A percentile compares a stretch with the other conserved stretches of the same genome.
These are phyloP conservation scores for Euphysa ruthae DNA, from an alignment of 30 jellyfish, hydroid and myxozoan genomes.

Conservation along the genomic window DNA sequence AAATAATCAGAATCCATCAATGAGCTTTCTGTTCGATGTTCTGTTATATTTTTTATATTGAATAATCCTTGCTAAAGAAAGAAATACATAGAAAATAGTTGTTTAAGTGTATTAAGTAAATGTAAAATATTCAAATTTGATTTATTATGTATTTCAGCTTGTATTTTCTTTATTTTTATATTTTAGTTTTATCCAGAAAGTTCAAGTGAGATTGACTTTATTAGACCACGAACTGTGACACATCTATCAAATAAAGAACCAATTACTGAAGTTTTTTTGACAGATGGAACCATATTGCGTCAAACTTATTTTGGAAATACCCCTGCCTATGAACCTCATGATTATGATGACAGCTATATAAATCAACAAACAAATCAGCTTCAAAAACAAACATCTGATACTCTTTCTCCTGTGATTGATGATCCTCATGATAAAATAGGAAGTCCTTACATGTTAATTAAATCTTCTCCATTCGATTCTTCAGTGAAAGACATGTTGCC, in stretches of 20 bases:
- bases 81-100: no score
- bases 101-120: no score
- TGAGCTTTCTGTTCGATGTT: no score
- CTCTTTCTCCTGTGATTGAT: background rate
- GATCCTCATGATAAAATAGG: constrained; percentile 2
- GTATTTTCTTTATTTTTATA: no score
- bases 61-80: no score
- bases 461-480: constrained; percentile 1
- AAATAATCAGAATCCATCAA: no score
- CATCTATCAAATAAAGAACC: constrained; percentile 28
- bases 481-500: background rate
- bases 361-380: background rate
- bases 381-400: background rate
- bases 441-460: constrained; percentile 20
- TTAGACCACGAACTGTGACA: constrained; percentile 10
- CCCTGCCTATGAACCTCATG: constrained; percentile 34
- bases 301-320: constrained; percentile 67
- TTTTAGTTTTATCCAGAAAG: constrained; percentile 49
- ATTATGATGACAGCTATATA: background rate
- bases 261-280: constrained; percentile 58
- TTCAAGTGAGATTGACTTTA: constrained; percentile 19
- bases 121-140: no score
- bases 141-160: no score
- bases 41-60: no score
- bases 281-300: constrained; percentile 61